Conservation (phyloP, 2,113 vertebrate species). For the Archocentrus centrarchus region DNA sequence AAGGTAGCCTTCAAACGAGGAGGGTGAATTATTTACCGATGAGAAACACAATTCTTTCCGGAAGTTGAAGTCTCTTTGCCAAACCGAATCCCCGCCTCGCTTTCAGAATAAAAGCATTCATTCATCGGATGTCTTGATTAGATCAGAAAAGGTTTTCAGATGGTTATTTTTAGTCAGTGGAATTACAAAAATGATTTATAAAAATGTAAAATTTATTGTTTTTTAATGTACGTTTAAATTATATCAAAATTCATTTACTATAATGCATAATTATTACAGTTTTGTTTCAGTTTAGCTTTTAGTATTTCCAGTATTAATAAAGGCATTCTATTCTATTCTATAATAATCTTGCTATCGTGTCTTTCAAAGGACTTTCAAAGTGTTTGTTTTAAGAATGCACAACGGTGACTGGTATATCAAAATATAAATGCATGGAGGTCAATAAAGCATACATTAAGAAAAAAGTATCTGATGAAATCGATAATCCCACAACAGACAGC, state of each 20-base stretch:
- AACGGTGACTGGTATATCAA: background rate
- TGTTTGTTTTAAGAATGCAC: background rate
- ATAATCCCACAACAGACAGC: too few species aligned
- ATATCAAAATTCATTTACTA: background rate
- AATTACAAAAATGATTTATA: background rate
- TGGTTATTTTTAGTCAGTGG: background rate
- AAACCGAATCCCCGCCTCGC: background rate
- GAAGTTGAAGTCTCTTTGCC: conserved; percentile 58
- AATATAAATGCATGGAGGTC: background rate
- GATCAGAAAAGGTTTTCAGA: background rate
- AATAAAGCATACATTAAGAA: background rate
- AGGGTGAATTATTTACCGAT: conserved; percentile 74
- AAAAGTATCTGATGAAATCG: too few species aligned
- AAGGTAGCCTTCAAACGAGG: conserved; percentile 57
- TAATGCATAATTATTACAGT: background rate
- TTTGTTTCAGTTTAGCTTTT: background rate
- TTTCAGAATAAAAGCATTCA: conserved; percentile 57
- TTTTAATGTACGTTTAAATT: background rate
- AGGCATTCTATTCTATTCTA: background rate
- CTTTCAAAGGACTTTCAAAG: background rate
- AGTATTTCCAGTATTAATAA: background rate
- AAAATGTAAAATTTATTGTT: background rate
- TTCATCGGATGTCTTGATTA: background rate
- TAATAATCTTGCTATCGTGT: background rate
- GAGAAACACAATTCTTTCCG: conserved; percentile 73